Evolutionary conservation across 1,140 invertebrate genomes (phyloP), one percentile per base, ranked within the genome.

Genomic region (Adelges cooleyi): DNA sequence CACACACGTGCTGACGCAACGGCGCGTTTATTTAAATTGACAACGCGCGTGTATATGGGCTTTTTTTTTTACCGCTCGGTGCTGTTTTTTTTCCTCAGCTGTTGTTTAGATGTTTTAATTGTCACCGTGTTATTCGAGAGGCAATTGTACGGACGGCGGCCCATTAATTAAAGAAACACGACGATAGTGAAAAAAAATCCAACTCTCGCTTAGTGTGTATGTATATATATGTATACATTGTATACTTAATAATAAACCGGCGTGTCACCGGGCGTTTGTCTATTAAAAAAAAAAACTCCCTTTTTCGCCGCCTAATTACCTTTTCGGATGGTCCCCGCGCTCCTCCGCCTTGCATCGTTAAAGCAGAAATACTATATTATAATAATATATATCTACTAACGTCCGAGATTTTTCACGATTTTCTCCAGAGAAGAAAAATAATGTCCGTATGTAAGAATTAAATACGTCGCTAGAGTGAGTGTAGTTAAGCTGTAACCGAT

Each of bases 1-100:
- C 20, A 18, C 0, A 6, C 18, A 29, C 13, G n/a, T 18, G 22
- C 42, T 59, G 54, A 59, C 54, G 54, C 42, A 59, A 62, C 15
- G 5, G n/a, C 25, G 13, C 18, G 42, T 62, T 33, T 62, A 48
- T 62, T 62, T 48, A 46, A 62, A 62, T 59, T 59, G 42, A 59
- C 44, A 56, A 27, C 38, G 38, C 20, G 53, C 18, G 38, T 44
- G 33, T 38, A 33, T 17, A 11, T 25, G 20, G 17, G 33, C 33
- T 46, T n/a, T 59, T 27, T 59, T 27, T 20, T 22, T 42, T 33
- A 22, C 17, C 17, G 38, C 25, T 4, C 4, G 53, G 3, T 25
- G 38, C 11, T 20, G 3, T 44, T 9, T 33, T 62, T 42, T 38
- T 42, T 18, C 4, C 11, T 17, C 38, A n/a, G 29, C 29, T 11